Conservation (phyloP, 2,888 invertebrate genomes). For the Nomada ferruginata region DNA sequence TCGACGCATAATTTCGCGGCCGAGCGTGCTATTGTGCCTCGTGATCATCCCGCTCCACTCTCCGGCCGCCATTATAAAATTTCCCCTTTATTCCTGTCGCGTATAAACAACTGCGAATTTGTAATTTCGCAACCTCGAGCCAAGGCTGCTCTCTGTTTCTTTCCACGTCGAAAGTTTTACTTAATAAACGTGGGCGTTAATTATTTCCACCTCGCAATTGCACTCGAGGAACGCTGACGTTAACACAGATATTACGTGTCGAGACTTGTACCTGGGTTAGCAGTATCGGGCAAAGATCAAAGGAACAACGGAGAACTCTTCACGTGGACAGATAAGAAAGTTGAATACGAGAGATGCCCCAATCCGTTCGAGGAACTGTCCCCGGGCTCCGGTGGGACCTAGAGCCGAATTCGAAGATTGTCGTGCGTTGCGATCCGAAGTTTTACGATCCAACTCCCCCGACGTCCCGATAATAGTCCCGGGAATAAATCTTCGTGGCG, state of each 20-base stretch:
- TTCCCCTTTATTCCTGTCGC: conserved; percentile 11
- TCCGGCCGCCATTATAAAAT: not conserved
- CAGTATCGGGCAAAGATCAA: not conserved
- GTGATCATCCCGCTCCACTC: conserved; percentile 25
- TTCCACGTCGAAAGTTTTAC: conserved; percentile 13
- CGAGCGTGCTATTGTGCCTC: conserved; percentile 25
- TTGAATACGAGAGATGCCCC: not conserved
- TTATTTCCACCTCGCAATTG: not conserved
- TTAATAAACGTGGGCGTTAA: conserved; percentile 1
- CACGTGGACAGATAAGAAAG: conserved; percentile 15
- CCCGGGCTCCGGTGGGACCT: not conserved
- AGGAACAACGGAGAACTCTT: not conserved
- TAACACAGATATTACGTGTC: conserved; percentile 1
- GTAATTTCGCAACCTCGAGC: conserved; percentile 18
- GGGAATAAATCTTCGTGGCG: conserved; percentile 57
- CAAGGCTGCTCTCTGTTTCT: conserved; percentile 10
- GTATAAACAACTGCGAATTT: conserved; percentile 16
- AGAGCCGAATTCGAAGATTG: conserved; percentile 41
- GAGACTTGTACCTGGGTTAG: not conserved
- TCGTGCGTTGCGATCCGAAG: conserved; percentile 37
- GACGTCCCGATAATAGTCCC: conserved; percentile 56
- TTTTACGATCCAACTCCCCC: conserved; percentile 60
- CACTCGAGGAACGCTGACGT: not conserved
- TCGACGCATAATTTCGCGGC: conserved; percentile 39
- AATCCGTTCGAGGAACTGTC: conserved; percentile 27